Evolutionary conservation across 2,797 vertebrate species (phyloP).

Genomic region (Pseudocheirus occidentalis): DNA sequence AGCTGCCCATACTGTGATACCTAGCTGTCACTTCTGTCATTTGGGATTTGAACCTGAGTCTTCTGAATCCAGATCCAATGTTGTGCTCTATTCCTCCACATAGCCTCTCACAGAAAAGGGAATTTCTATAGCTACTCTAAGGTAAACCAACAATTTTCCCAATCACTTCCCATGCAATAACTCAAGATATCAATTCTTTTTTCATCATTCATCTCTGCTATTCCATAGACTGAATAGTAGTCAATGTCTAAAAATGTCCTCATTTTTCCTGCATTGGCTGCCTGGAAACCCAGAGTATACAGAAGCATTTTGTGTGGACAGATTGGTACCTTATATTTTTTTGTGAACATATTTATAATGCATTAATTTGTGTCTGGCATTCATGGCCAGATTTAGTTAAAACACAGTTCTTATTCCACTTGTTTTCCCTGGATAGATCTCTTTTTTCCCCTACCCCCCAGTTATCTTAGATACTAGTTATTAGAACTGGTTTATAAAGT

Average conservation of each 20-base stretch:
- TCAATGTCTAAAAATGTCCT: constrained; percentile 67
- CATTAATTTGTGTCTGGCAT: constrained; percentile 76
- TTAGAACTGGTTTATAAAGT: constrained; percentile 58
- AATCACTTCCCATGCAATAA: constrained; percentile 74
- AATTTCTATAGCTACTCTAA: constrained; percentile 27
- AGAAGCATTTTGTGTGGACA: constrained; percentile 74
- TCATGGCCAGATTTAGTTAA: constrained; percentile 79
- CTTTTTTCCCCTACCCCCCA: constrained; percentile 29
- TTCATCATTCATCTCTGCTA: constrained; percentile 70
- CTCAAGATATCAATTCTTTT: constrained; percentile 73
- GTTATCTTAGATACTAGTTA: constrained; percentile 70
- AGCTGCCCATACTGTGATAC: neutral
- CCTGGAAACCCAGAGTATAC: constrained; percentile 60
- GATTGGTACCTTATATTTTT: constrained; percentile 78
- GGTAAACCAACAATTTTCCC: constrained; percentile 67
- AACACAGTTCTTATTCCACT: constrained; percentile 75
- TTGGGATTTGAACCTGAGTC: neutral
- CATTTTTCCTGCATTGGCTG: constrained; percentile 68
- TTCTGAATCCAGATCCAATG: neutral
- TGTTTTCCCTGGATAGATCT: constrained; percentile 67
- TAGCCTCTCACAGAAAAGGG: neutral
- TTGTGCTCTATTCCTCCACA: neutral
- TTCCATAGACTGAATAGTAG: constrained; percentile 74
- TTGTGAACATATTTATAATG: constrained; percentile 79
- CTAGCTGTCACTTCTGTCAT: neutral